These are phyloP conservation scores for Phyllostomus discolor DNA, from an alignment of 2,113 vertebrate species.

Conservation along the genomic window DNA sequence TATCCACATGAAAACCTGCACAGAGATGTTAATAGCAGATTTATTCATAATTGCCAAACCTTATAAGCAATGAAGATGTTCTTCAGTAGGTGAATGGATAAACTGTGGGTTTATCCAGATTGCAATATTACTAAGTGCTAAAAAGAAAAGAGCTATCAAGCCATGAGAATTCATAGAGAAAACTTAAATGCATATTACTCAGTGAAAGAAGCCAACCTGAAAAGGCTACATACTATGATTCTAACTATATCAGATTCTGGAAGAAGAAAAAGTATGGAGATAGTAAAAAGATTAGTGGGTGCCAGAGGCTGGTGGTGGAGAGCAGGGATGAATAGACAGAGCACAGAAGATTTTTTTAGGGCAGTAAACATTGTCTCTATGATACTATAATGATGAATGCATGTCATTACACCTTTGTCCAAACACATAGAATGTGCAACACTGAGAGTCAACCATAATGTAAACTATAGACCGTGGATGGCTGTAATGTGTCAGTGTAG, in stretches of 20 bases:
- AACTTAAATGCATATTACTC: neutral
- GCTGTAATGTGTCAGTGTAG: neutral
- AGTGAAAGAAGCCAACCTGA: neutral
- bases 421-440: neutral
- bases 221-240: neutral
- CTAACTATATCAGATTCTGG: neutral
- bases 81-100: neutral
- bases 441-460: neutral
- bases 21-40: neutral
- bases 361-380: neutral
- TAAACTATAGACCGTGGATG: neutral
- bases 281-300: neutral
- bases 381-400: neutral
- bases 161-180: neutral
- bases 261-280: neutral
- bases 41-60: neutral
- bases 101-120: neutral
- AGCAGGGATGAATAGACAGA: neutral
- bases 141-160: neutral
- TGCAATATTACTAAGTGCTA: neutral
- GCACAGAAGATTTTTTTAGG: neutral
- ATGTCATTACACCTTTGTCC: neutral
- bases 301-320: neutral
- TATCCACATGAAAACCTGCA: neutral
- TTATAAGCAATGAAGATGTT: neutral